Evolutionary conservation across 2,888 invertebrate genomes (phyloP).

Genomic region (Drosophila anceps): DNA sequence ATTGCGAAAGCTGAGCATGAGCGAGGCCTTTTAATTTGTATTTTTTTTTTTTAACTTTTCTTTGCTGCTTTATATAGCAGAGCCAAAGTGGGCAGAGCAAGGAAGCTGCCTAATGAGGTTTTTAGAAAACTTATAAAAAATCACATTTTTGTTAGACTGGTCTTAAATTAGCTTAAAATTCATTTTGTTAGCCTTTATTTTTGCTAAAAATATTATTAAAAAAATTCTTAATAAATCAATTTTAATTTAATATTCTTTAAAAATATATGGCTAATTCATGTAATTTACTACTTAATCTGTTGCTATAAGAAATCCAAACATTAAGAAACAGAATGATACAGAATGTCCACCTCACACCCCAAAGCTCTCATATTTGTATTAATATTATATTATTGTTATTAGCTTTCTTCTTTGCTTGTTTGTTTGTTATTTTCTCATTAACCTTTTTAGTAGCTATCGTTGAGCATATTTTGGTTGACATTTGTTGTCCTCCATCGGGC

Average conservation of each 20-base stretch:
- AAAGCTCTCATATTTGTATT: conserved; percentile 34
- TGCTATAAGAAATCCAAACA: neutral
- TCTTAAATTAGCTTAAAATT: neutral
- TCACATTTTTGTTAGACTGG: neutral
- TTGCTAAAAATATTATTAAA: neutral
- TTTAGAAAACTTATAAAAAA: neutral
- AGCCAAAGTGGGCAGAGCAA: neutral
- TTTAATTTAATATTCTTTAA: neutral
- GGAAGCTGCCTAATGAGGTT: neutral
- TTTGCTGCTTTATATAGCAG: neutral
- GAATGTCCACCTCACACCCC: neutral
- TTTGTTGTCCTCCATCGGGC: conserved; percentile 51
- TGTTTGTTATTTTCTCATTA: conserved; percentile 62
- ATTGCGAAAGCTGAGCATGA: neutral
- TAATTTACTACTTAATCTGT: neutral
- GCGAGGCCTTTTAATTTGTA: neutral
- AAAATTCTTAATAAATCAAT: too few relatives aligned
- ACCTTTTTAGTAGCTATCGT: conserved; percentile 69
- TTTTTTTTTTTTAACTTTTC: neutral
- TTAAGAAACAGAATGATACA: conserved; percentile 3
- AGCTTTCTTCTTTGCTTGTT: neutral
- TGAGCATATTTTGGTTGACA: conserved; percentile 50
- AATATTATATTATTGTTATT: conserved; percentile 9
- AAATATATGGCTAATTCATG: neutral
- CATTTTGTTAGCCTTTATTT: neutral